Percentiles rank a stretch among this genome's conserved stretches.
Conservation (phyloP, 2,113 vertebrate species). For the Caloenas nicobarica region DNA sequence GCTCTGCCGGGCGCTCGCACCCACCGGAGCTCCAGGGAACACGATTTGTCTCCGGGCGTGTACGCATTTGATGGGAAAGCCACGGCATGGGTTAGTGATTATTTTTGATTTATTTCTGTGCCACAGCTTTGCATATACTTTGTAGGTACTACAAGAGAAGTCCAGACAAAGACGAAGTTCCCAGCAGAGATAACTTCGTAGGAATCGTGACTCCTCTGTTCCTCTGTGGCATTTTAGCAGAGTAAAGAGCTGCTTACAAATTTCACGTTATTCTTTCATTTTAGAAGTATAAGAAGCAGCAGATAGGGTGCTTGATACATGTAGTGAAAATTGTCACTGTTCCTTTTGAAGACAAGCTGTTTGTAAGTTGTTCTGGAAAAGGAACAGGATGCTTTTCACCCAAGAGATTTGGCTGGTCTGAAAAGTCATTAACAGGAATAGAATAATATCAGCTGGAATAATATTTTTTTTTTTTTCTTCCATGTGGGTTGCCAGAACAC, state of each 20-base stretch:
- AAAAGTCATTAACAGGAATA: neutral
- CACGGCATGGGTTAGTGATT: accelerated
- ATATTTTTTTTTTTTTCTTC: accelerated
- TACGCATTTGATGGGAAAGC: no score
- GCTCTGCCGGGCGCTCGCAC: no score
- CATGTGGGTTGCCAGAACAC: neutral
- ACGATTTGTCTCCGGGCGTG: accelerated
- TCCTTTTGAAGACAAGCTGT: neutral
- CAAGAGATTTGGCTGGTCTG: neutral
- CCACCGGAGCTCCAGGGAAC: neutral
- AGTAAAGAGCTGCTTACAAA: neutral
- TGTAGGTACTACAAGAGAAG: accelerated
- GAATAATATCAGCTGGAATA: neutral
- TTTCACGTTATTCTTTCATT: neutral
- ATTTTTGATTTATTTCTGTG: neutral
- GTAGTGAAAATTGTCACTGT: neutral
- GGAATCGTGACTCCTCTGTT: accelerated
- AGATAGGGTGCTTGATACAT: accelerated
- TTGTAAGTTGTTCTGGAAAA: neutral
- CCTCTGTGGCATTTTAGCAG: neutral
- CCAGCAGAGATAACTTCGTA: accelerated
- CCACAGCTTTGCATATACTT: accelerated
- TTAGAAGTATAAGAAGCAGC: neutral
- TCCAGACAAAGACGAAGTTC: neutral
- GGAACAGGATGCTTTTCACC: neutral